A percentile compares a stretch with the other conserved stretches of the same genome.
Evolutionary conservation across 2,113 vertebrate species (phyloP).

Genomic region (Rattus rattus): DNA sequence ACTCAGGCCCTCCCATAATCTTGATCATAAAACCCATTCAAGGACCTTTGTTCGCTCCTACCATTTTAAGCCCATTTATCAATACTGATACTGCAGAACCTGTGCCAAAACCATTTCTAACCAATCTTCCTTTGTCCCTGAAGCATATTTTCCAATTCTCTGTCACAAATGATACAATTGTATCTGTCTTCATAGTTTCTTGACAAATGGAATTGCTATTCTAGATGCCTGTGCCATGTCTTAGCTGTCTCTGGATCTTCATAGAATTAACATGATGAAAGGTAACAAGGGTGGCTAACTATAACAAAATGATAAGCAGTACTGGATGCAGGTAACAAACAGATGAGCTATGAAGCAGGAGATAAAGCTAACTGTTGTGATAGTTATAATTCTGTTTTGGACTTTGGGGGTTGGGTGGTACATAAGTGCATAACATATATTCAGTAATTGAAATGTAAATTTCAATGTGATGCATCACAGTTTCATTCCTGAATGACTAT

Average conservation of each 20-base stretch:
- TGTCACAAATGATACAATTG: not conserved
- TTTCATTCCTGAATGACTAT: not conserved
- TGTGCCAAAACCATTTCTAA: not conserved
- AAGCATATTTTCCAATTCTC: not conserved
- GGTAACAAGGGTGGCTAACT: too few relatives aligned
- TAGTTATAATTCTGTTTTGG: not conserved
- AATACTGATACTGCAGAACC: not conserved
- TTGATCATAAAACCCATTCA: not conserved
- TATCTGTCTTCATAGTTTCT: not conserved
- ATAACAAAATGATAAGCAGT: not conserved
- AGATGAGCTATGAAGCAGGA: not conserved
- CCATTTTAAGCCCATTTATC: too few relatives aligned
- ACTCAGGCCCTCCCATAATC: too few relatives aligned
- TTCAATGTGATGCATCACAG: not conserved
- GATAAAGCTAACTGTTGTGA: not conserved
- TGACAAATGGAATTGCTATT: not conserved
- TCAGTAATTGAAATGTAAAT: not conserved
- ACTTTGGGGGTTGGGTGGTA: not conserved
- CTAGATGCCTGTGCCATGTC: not conserved
- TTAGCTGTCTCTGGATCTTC: not conserved
- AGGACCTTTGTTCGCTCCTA: too few relatives aligned
- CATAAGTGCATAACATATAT: not conserved
- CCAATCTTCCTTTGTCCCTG: not conserved
- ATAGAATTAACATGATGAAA: not conserved
- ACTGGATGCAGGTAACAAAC: not conserved